Evolutionary conservation across 2,888 invertebrate genomes (phyloP).

Genomic region (Tipula unca): DNA sequence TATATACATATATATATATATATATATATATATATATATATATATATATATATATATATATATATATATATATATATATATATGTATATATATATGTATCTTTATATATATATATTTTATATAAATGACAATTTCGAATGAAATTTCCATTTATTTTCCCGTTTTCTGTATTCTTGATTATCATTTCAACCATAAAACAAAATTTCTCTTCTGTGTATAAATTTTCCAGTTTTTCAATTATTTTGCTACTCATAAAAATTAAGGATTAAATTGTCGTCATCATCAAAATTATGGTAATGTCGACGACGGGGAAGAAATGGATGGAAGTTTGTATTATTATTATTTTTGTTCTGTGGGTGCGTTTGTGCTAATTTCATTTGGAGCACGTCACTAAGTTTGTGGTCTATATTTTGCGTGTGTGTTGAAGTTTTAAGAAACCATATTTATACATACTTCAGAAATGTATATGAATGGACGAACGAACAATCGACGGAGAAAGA

Average conservation of each 20-base stretch:
- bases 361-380: not conserved
- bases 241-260: not conserved
- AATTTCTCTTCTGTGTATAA: not conserved
- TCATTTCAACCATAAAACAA: not conserved
- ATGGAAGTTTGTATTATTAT: not conserved
- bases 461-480: too few species aligned
- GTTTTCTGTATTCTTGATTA: not conserved
- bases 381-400: not conserved
- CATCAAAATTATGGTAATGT: not conserved
- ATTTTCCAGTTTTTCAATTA: not conserved
- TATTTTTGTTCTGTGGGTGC: not conserved
- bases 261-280: not conserved
- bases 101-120: not conserved
- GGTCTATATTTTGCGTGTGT: not conserved
- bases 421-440: not conserved
- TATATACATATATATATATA: too few species aligned
- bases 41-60: too few species aligned
- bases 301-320: not conserved
- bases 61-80: too few species aligned
- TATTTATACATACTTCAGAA: not conserved
- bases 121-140: not conserved
- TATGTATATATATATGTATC: too few species aligned
- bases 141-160: not conserved
- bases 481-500: too few species aligned
- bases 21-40: too few species aligned